A percentile compares a stretch with the other conserved stretches of the same genome.
Evolutionary conservation across 2,797 vertebrate species (phyloP).

Genomic region (Macropodus opercularis): DNA sequence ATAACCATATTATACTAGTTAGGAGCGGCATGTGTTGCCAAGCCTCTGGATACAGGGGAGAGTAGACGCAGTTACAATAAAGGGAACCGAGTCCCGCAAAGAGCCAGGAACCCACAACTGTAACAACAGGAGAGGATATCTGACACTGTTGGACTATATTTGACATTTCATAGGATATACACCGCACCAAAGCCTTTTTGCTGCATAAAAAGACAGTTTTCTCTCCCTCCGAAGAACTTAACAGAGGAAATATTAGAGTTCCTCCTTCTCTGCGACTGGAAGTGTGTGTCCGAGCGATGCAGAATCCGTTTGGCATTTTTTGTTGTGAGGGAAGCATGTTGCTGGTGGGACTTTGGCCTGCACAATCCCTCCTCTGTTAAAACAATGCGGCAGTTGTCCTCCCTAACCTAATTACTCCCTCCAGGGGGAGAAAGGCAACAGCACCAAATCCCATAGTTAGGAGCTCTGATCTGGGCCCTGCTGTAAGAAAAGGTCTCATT

Average conservation of each 20-base stretch:
- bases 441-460: constrained; percentile 85
- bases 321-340: constrained; percentile 82
- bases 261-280: constrained; percentile 18
- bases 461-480: constrained; percentile 81
- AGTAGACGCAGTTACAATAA: constrained; percentile 46
- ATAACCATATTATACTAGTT: constrained; percentile 82
- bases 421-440: constrained; percentile 83
- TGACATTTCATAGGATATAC: constrained; percentile 68
- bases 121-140: constrained; percentile 63
- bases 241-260: constrained; percentile 33
- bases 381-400: constrained; percentile 87
- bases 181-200: constrained; percentile 9
- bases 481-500: constrained; percentile 82
- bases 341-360: constrained; percentile 82
- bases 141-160: constrained; percentile 67
- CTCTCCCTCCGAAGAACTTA: constrained; percentile 7
- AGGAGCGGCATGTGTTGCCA: constrained; percentile 64
- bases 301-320: constrained; percentile 79
- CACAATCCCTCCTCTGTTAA: constrained; percentile 87
- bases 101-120: constrained; percentile 55
- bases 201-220: constrained; percentile 31
- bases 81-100: constrained; percentile 49
- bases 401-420: constrained; percentile 86
- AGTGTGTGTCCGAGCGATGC: constrained; percentile 50
- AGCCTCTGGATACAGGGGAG: constrained; percentile 66